phyloP scores from a whole-genome alignment of 2,113 vertebrate genomes.

The Tachysurus vachellii region DNA sequence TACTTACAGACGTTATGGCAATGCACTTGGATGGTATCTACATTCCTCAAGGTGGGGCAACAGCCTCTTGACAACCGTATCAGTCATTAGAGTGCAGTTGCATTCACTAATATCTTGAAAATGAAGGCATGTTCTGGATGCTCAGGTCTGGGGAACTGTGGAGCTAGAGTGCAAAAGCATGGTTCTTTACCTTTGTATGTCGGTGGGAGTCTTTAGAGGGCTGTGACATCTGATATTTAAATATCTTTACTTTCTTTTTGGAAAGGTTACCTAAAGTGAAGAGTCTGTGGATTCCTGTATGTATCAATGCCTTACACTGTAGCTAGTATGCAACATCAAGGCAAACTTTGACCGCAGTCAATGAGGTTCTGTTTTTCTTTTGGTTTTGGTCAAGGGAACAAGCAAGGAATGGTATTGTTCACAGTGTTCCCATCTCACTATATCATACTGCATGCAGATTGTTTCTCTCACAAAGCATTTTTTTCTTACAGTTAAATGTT shows the following conservation, averaged over 20 bases:
- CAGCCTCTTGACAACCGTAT: neutral
- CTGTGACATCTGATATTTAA: constrained; percentile 20
- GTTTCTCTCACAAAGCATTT: neutral
- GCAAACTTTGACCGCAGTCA: constrained; percentile 17
- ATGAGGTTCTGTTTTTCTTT: constrained; percentile 5
- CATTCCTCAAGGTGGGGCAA: neutral
- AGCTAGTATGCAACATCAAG: constrained; percentile 11
- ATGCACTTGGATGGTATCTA: constrained; percentile 15
- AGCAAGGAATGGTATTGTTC: neutral
- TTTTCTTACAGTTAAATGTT: too few relatives aligned
- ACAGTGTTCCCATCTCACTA: neutral
- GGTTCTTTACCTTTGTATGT: constrained; percentile 5
- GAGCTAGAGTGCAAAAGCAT: neutral
- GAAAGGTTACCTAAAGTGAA: constrained; percentile 10
- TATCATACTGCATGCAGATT: neutral
- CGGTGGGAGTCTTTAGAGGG: neutral
- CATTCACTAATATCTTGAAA: constrained; percentile 21
- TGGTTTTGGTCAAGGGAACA: neutral
- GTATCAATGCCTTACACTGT: constrained; percentile 35
- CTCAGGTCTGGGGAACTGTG: constrained; percentile 10
- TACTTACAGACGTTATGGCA: constrained; percentile 26
- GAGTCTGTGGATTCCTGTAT: constrained; percentile 3
- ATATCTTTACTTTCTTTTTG: constrained; percentile 24
- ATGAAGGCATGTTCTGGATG: constrained; percentile 8
- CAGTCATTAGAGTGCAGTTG: neutral